Evolutionary conservation across 2,888 invertebrate genomes (phyloP), one percentile per base, ranked within the genome.

Genomic region (Acrobasis suavella): DNA sequence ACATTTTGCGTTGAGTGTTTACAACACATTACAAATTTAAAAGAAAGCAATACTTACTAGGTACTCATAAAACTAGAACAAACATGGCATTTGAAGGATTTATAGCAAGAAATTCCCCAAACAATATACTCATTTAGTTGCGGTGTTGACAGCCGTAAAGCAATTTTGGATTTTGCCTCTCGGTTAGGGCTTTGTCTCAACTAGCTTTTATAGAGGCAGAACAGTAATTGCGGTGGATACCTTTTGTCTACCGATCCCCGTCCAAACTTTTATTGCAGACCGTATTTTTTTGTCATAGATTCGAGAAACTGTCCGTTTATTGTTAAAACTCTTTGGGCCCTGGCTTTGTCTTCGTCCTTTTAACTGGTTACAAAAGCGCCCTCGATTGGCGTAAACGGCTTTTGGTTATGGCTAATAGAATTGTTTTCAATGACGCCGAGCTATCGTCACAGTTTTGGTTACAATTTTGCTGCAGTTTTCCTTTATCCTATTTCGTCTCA

Each of bases 91-190:
- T 16, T 66, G 70, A 67, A 75, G 74, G 75, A 81, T 85, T 82
- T 80, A 84, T 73, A 71, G 74, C 70, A 68, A 65, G 65, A 68
- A 73, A 74, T 73, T 69, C 67, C 67, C 69, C 60, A 65, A 69
- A 68, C 72, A 72, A 76, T 72, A 68, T 71, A 68, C 69, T 67
- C 68, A 75, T 80, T 81, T 78, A 82, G 80, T 83, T 86, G 85
- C 75, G 84, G 87, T 81, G 85, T 80, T 85, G 88, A 87, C 87
- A 86, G 73, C 82, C 78, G 75, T 83, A 80, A 80, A 83, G 68
- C 69, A 68, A 77, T 77, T 74, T 73, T 74, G 72, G 68, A 77
- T 77, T 74, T 73, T 74, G 72, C 62, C 62, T 67, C 73, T 74
- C 72, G 69, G 68, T 74, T 66, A 81, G 81, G 83, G 77, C 80